Evolutionary conservation across 2,113 vertebrate genomes (phyloP).

Genomic region (Myocastor coypus): DNA sequence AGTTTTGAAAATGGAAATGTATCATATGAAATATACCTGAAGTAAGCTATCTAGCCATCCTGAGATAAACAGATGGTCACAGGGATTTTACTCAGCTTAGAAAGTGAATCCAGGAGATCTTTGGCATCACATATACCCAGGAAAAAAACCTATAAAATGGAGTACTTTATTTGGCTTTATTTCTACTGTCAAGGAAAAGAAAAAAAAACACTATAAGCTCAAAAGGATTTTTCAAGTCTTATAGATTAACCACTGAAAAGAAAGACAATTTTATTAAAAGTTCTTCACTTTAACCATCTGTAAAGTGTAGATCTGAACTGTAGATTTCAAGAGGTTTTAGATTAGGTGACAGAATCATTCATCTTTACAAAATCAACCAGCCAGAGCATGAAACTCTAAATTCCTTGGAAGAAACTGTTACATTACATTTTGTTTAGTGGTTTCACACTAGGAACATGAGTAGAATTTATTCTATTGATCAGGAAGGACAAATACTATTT

Average conservation of each 20-base stretch:
- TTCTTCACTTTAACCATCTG: conserved; percentile 57
- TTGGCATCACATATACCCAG: conserved; percentile 40
- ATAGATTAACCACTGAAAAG: conserved; percentile 67
- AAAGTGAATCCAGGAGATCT: background rate
- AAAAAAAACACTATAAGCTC: conserved; percentile 53
- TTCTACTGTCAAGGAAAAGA: conserved; percentile 18
- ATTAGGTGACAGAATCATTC: conserved; percentile 42
- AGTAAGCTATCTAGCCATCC: background rate
- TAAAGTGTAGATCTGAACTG: conserved; percentile 52
- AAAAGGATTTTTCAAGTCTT: conserved; percentile 57
- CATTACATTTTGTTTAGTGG: conserved; percentile 9
- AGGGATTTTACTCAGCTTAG: conserved; percentile 57
- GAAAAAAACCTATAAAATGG: background rate
- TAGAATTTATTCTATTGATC: background rate
- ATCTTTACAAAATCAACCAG: conserved; percentile 51
- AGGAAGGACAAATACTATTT: background rate
- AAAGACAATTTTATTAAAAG: conserved; percentile 68
- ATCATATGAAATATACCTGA: conserved; percentile 42
- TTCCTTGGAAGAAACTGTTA: conserved; percentile 28
- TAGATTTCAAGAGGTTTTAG: conserved; percentile 52
- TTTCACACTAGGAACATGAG: background rate
- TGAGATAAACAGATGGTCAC: conserved; percentile 52
- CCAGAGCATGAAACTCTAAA: conserved; percentile 16
- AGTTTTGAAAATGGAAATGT: conserved; percentile 16
- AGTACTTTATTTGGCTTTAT: conserved; percentile 69